phyloP scores from a whole-genome alignment of 2,888 invertebrate species.

The Belgica antarctica region DNA sequence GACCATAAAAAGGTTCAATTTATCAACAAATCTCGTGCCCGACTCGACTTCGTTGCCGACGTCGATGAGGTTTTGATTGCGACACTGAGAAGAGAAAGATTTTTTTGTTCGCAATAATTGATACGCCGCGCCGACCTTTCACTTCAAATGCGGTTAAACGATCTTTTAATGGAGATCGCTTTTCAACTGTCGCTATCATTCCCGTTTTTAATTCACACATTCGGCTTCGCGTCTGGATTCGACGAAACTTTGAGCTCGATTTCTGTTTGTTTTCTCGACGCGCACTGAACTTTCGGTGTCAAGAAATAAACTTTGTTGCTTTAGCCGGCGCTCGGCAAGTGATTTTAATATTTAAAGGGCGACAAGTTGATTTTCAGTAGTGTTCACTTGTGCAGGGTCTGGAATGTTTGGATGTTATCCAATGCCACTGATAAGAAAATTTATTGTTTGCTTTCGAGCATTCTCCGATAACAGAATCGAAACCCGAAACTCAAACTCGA shows the following conservation, averaged over 20 bases:
- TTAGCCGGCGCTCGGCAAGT: neutral
- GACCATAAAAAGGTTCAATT: no score
- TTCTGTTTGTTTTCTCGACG: neutral
- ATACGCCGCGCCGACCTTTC: neutral
- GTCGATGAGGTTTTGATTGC: slow-evolving; percentile 5
- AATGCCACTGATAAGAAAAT: slow-evolving; percentile 2
- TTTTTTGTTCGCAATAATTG: no score
- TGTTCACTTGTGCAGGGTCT: neutral
- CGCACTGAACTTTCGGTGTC: neutral
- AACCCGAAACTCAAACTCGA: no score
- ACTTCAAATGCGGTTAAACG: no score
- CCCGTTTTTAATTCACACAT: neutral
- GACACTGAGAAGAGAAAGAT: no score
- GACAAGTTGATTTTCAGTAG: neutral
- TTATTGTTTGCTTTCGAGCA: no score
- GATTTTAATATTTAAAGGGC: slow-evolving; percentile 10
- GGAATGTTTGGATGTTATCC: neutral
- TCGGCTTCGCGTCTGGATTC: neutral
- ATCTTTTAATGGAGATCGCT: neutral
- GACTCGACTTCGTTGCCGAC: neutral
- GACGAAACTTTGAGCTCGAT: no score
- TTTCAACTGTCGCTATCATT: neutral
- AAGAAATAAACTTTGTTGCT: no score
- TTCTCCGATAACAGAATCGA: no score
- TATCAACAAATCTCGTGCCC: no score